Conservation (phyloP, 1,140 invertebrate genomes). For the Leptinotarsa lineolata region DNA sequence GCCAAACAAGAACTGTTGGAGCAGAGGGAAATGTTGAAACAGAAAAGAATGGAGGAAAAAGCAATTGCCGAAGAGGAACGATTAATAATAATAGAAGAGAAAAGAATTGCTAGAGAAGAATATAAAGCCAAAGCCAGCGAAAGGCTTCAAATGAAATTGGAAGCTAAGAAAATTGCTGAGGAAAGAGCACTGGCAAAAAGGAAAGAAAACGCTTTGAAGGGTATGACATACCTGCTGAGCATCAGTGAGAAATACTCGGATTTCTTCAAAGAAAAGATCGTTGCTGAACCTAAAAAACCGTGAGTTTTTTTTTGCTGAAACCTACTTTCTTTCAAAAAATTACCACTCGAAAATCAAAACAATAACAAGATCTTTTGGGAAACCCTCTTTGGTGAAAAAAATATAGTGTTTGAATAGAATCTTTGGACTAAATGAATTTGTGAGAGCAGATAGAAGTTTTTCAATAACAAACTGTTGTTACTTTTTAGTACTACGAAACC, state of each 20-base stretch:
- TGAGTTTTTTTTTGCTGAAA: not conserved
- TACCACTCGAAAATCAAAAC: not conserved
- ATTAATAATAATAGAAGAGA: not conserved
- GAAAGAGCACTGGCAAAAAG: constrained; percentile 11
- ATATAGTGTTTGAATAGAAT: too few species aligned
- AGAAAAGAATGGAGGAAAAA: not conserved
- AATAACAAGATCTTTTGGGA: not conserved
- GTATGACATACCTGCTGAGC: constrained; percentile 23
- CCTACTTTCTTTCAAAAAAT: not conserved
- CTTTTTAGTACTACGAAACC: constrained; percentile 3
- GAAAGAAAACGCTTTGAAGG: constrained; percentile 22
- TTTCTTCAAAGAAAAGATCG: constrained; percentile 19
- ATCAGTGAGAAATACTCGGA: constrained; percentile 24
- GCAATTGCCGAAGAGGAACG: not conserved
- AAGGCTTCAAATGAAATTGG: not conserved
- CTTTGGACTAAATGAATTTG: too few species aligned
- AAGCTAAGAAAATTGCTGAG: constrained; percentile 17
- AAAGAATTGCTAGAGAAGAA: not conserved
- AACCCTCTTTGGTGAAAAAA: not conserved
- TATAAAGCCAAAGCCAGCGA: not conserved
- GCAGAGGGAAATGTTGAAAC: not conserved
- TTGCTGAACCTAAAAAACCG: constrained; percentile 5
- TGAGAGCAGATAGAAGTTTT: too few species aligned
- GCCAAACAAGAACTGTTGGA: not conserved
- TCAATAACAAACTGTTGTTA: too few species aligned